These are phyloP conservation scores for Sisor rabdophorus DNA, from an alignment of 2,113 vertebrate genomes.

Conservation along the genomic window DNA sequence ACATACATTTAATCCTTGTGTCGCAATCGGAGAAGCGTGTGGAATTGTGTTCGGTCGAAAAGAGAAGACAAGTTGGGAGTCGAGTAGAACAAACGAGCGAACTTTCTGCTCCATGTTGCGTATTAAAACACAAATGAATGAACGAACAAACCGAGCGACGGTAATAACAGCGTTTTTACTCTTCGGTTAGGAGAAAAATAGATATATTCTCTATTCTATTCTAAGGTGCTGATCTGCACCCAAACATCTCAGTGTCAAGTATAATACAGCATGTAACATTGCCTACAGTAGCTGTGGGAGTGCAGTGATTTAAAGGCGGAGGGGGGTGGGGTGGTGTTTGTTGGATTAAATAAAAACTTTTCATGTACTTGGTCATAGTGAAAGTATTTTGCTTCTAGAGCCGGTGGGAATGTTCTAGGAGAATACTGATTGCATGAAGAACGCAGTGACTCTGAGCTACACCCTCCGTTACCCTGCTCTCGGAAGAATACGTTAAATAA, in stretches of 20 bases:
- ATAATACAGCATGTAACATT: conserved; percentile 63
- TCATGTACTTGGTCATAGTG: conserved; percentile 36
- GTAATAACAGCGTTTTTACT: conserved; percentile 46
- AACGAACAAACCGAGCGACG: background rate
- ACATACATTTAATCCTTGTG: conserved; percentile 48
- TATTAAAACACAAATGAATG: background rate
- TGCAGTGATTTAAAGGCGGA: conserved; percentile 49
- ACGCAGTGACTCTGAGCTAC: background rate
- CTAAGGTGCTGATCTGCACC: conserved; percentile 47
- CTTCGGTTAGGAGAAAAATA: conserved; percentile 53
- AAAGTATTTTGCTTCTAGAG: conserved; percentile 11
- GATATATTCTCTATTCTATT: conserved; percentile 46
- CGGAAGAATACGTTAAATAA: background rate
- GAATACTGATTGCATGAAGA: background rate
- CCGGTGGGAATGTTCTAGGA: background rate
- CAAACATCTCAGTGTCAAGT: conserved; percentile 55
- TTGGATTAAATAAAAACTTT: conserved; percentile 1
- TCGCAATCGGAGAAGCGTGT: conserved; percentile 64
- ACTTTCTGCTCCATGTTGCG: conserved; percentile 1
- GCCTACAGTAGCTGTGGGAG: conserved; percentile 58
- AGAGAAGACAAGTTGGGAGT: conserved; percentile 19
- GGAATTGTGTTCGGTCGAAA: background rate
- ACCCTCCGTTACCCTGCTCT: background rate
- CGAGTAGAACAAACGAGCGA: background rate
- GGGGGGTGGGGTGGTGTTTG: no score